Evolutionary conservation across 1,140 invertebrate species (phyloP), one percentile per base, ranked within the genome.

Genomic region (Proales similis): DNA sequence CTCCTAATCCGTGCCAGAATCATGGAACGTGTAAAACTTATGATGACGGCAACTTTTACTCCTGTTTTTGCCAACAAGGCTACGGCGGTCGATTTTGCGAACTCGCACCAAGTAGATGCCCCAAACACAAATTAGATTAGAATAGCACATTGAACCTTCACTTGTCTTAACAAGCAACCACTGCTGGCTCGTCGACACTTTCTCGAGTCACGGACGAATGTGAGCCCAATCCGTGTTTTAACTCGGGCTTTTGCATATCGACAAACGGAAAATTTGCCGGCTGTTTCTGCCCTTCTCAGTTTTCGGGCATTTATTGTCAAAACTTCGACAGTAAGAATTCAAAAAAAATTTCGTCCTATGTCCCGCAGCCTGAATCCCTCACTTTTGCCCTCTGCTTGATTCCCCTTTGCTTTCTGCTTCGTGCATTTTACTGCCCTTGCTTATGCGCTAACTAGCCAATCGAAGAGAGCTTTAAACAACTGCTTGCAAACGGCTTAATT

Each of bases 231-330:
- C 71, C 72, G 0, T 85, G 83, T 69, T 69, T 76, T 65, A 85
- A 86, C 70, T 83, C 83, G 0, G 85, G 81, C 5, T 81, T 79
- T 1, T 86, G 84, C 71, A 26, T 63, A 33, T 12, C 26, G 11
- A 63, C 19, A 3, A 22, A 32, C 29, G 45, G 29, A 30, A 26
- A 57, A 12, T 57, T 57, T 57, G 33, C 33, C 17, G 51, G 51
- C 9, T 57, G 51, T 42, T 57, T 42, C 32, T 57, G 51, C 17
- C 12, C 33, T 12, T 42, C 33, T 14, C 36, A 42, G 19, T 57
- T 42, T 57, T 57, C 36, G 3, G 51, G 51, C 6, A 26, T 20
- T 11, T 57, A 42, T 24, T 57, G 51, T 57, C 33, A 57, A 42
- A 42, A 57, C 32, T 57, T 29, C 30, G 30, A 17, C 11, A 36